Evolutionary conservation across 2,113 vertebrate genomes (phyloP).

Genomic region (Nerophis lumbriciformis): DNA sequence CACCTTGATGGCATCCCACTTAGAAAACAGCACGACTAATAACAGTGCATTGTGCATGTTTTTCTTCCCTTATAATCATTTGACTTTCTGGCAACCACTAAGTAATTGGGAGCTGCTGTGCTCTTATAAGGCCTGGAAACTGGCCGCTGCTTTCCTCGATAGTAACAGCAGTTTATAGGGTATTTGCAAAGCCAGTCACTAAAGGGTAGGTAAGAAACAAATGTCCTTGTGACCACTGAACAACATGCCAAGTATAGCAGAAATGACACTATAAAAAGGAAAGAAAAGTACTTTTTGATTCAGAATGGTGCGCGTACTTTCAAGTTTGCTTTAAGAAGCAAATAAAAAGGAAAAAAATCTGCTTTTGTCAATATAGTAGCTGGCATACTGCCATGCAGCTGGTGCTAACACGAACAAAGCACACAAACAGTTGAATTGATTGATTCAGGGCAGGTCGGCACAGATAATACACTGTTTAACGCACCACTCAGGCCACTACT

Average conservation of each 20-base stretch:
- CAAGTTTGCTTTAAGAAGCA: background rate
- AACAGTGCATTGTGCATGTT: background rate
- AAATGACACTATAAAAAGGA: too few species aligned
- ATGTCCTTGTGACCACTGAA: conserved; percentile 45
- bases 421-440: conserved; percentile 1
- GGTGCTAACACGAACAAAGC: conserved; percentile 1
- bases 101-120: conserved; percentile 27
- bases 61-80: conserved; percentile 1
- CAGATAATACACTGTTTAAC: background rate
- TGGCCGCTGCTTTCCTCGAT: conserved; percentile 37
- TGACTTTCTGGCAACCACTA: conserved; percentile 2
- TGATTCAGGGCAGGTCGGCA: background rate
- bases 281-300: background rate
- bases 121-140: conserved; percentile 74
- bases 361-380: background rate
- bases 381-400: background rate
- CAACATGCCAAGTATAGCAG: background rate
- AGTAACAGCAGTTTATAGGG: conserved; percentile 38
- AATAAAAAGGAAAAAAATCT: background rate
- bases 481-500: background rate
- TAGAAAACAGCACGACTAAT: background rate
- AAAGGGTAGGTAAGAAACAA: conserved; percentile 32
- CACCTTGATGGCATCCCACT: conserved; percentile 2
- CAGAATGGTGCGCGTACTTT: background rate
- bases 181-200: conserved; percentile 37